phyloP scores from a whole-genome alignment of 2,797 vertebrate genomes.

The Cynodonichthys magdalenae region DNA sequence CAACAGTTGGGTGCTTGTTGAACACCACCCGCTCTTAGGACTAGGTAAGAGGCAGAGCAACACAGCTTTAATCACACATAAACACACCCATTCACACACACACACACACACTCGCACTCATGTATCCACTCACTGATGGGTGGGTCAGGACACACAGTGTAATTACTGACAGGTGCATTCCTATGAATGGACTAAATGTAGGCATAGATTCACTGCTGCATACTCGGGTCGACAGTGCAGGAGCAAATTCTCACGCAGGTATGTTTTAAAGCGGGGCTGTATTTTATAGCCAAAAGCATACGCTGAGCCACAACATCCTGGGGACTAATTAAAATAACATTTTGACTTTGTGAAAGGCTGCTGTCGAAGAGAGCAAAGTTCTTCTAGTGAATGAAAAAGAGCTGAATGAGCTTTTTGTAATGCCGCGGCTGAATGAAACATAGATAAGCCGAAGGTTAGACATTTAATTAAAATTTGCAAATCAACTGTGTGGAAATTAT shows the following conservation, averaged over 20 bases:
- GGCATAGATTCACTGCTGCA: conserved; percentile 30
- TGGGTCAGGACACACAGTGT: conserved; percentile 32
- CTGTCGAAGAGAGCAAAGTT: conserved; percentile 15
- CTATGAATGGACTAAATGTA: conserved; percentile 4
- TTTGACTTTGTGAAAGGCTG: conserved; percentile 17
- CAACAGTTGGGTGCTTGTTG: conserved; percentile 98
- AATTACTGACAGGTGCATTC: conserved; percentile 49
- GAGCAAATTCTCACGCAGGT: conserved; percentile 58
- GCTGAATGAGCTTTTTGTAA: not conserved
- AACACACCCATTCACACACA: conserved; percentile 5
- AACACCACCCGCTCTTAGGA: conserved; percentile 94
- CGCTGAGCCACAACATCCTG: conserved; percentile 26
- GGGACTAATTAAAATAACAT: conserved; percentile 44
- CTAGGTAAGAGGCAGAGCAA: conserved; percentile 84
- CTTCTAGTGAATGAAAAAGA: not conserved
- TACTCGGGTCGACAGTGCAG: conserved; percentile 22
- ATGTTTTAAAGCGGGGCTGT: conserved; percentile 56
- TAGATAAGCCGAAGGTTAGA: no score
- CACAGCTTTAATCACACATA: conserved; percentile 1
- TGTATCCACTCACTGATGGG: not conserved
- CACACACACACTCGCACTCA: not conserved
- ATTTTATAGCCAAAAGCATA: conserved; percentile 33
- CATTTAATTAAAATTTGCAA: no score
- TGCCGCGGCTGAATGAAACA: not conserved
- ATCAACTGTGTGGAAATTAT: no score